Conservation (phyloP, 2,888 invertebrate genomes). For the Onthophagus sagittarius region DNA sequence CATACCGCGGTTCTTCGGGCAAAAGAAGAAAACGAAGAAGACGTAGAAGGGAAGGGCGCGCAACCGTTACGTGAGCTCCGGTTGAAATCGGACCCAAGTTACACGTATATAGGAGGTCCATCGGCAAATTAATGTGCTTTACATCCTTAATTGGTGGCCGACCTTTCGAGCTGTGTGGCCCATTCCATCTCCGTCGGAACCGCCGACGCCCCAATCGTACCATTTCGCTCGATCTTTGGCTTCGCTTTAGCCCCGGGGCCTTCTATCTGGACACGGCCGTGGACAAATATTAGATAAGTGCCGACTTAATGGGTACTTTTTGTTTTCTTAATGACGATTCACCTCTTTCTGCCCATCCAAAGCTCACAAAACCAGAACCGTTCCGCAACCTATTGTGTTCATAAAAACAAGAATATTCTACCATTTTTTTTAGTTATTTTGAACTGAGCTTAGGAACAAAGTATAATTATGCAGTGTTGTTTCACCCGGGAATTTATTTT, state of each 20-base stretch:
- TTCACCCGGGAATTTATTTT: too few relatives aligned
- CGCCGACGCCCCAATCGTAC: slow-evolving; percentile 19
- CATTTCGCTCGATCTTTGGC: slow-evolving; percentile 33
- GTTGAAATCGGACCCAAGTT: slow-evolving; percentile 30
- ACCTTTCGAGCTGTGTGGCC: slow-evolving; percentile 48
- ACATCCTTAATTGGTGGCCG: slow-evolving; percentile 49
- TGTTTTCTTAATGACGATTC: slow-evolving; percentile 34
- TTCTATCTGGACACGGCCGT: slow-evolving; percentile 43
- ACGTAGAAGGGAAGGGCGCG: slow-evolving; percentile 15
- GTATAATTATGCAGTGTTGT: too few relatives aligned
- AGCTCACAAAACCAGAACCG: background rate
- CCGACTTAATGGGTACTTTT: slow-evolving; percentile 47
- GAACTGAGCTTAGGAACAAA: too few relatives aligned
- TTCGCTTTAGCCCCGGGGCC: slow-evolving; percentile 34
- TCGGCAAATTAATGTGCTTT: slow-evolving; percentile 51
- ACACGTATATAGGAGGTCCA: slow-evolving; percentile 47
- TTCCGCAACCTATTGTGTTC: background rate
- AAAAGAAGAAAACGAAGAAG: background rate
- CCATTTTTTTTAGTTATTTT: background rate
- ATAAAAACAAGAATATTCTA: background rate
- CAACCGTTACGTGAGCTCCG: slow-evolving; percentile 20
- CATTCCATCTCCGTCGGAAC: slow-evolving; percentile 28
- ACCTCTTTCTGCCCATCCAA: background rate
- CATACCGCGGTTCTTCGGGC: background rate
- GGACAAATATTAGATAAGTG: slow-evolving; percentile 50